Evolutionary conservation across 2,888 invertebrate species (phyloP).

Genomic region (Epinotia demarniana): DNA sequence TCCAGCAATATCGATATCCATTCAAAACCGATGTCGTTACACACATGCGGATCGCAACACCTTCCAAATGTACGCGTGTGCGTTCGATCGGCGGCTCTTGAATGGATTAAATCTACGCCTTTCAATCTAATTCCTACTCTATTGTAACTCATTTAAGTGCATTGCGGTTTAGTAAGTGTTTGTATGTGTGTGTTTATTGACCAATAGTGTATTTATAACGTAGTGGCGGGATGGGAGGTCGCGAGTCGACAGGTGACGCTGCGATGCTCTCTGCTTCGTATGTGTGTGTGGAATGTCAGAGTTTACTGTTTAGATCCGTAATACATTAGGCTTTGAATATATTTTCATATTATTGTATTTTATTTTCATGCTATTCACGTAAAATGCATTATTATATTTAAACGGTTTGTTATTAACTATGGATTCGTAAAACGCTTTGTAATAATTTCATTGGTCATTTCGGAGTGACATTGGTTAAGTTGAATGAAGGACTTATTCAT

Average conservation of each 20-base stretch:
- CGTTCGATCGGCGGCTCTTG: constrained; percentile 50
- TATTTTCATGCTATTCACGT: constrained; percentile 5
- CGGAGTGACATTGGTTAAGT: neutral
- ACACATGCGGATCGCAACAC: constrained; percentile 71
- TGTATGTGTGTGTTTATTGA: constrained; percentile 71
- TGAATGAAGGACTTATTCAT: neutral
- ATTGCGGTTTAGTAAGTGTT: constrained; percentile 50
- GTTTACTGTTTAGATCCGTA: constrained; percentile 64
- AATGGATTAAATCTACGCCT: constrained; percentile 50
- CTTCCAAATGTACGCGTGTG: constrained; percentile 61
- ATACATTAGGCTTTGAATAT: constrained; percentile 38
- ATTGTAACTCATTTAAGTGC: constrained; percentile 53
- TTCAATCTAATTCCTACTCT: constrained; percentile 55
- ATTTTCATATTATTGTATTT: constrained; percentile 16
- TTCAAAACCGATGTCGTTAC: constrained; percentile 74
- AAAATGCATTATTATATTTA: constrained; percentile 43
- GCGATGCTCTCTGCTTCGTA: constrained; percentile 61
- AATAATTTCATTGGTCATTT: neutral
- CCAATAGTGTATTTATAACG: constrained; percentile 76
- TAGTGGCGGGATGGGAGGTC: constrained; percentile 74
- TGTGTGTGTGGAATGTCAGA: constrained; percentile 80
- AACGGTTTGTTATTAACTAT: constrained; percentile 19
- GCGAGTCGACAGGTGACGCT: constrained; percentile 79
- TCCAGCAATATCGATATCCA: constrained; percentile 62
- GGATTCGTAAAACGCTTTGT: constrained; percentile 13